Conservation (phyloP, 2,113 vertebrate genomes). For the Zosterops japonicus region DNA sequence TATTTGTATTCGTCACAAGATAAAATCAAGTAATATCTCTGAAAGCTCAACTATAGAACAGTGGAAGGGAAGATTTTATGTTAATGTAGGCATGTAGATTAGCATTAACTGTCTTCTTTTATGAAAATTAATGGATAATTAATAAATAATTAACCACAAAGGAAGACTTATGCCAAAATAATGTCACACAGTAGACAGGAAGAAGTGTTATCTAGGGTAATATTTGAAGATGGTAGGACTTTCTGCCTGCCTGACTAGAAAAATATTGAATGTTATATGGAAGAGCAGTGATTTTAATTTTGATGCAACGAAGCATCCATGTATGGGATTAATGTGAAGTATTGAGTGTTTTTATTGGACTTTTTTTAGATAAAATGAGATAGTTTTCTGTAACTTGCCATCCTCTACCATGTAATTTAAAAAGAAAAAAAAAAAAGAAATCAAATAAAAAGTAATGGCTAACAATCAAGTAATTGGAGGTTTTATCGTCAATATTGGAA, state of each 20-base stretch:
- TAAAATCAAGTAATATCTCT: background rate
- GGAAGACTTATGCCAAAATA: background rate
- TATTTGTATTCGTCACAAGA: background rate
- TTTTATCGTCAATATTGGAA: background rate
- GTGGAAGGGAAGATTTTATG: background rate
- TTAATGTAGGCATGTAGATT: slow-evolving; percentile 4
- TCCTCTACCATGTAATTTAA: background rate
- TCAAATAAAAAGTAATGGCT: accelerated
- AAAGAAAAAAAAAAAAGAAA: background rate
- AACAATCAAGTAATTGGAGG: background rate
- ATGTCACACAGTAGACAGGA: background rate
- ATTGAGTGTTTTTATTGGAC: background rate
- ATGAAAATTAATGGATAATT: background rate
- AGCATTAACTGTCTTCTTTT: background rate
- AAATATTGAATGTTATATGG: background rate
- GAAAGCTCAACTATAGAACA: background rate
- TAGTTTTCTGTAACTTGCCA: accelerated
- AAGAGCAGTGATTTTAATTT: background rate
- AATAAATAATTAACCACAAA: slow-evolving; percentile 34
- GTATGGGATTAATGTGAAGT: background rate
- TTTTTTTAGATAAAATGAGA: background rate
- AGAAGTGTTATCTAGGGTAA: background rate
- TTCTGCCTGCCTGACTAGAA: background rate
- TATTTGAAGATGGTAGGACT: background rate
- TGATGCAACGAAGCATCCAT: background rate